Evolutionary conservation across 2,797 vertebrate genomes (phyloP).

Genomic region (Dryobates pubescens): DNA sequence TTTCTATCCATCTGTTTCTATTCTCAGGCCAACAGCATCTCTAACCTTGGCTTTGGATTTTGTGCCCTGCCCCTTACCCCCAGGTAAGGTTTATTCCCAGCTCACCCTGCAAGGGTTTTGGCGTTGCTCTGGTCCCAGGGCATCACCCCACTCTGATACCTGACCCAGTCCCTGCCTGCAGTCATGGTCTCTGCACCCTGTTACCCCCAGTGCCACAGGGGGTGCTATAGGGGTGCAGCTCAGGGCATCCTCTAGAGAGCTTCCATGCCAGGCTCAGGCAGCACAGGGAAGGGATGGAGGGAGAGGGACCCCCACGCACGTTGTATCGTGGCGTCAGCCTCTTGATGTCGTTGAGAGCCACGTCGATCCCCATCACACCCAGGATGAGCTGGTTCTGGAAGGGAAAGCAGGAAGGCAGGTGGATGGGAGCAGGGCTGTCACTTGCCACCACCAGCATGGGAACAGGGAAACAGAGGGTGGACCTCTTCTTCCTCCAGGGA

Average conservation of each 20-base stretch:
- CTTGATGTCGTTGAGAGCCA: conserved; percentile 96
- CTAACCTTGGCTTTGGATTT: not conserved
- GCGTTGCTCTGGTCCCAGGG: not conserved
- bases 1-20: not conserved
- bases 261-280: not conserved
- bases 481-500: not conserved
- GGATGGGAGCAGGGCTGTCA: not conserved
- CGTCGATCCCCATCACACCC: conserved; percentile 97
- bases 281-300: not conserved
- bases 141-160: not conserved
- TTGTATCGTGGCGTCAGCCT: conserved; percentile 95
- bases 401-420: not conserved
- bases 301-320: conserved; percentile 73
- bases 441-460: fast-evolving
- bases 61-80: not conserved
- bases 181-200: not conserved
- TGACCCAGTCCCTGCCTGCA: not conserved
- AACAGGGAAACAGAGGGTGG: not conserved
- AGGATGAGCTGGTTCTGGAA: conserved; percentile 96
- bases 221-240: not conserved
- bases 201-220: not conserved
- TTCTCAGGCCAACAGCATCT: not conserved
- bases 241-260: not conserved
- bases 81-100: not conserved
- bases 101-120: not conserved